A percentile compares a stretch with the other conserved stretches of the same genome.
Conservation (phyloP, 1,140 invertebrate species). For the Papilio helenus region DNA sequence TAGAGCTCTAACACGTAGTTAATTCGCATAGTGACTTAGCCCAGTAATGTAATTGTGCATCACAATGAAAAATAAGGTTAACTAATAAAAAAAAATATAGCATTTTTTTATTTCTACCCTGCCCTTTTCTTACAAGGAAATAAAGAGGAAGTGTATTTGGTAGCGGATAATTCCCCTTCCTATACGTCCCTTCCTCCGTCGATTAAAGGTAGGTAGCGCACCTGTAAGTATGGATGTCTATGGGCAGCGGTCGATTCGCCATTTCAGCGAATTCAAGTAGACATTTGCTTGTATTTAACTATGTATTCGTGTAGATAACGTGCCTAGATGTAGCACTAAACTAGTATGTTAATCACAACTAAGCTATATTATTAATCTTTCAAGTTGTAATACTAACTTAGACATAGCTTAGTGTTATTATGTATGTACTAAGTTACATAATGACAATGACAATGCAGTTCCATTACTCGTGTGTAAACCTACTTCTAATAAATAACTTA, state of each 20-base stretch:
- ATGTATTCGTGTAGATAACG: no score
- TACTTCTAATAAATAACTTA: neutral
- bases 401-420: neutral
- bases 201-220: no score
- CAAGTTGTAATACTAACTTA: neutral
- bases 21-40: neutral
- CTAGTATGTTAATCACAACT: neutral
- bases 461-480: neutral
- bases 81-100: no score
- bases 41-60: neutral
- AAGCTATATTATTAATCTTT: constrained; percentile 15
- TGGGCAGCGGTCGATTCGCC: no score
- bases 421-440: neutral
- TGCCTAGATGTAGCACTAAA: neutral
- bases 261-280: neutral
- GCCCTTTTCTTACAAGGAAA: no score
- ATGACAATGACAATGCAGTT: constrained; percentile 6
- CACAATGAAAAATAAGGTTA: neutral
- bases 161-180: no score
- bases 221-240: no score
- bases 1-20: neutral
- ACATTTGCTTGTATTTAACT: no score
- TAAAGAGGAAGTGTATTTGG: no score
- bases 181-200: no score
- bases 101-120: no score